These are phyloP conservation scores for Pogonomyrmex californicus DNA, from an alignment of 1,140 invertebrate species.

Conservation along the genomic window DNA sequence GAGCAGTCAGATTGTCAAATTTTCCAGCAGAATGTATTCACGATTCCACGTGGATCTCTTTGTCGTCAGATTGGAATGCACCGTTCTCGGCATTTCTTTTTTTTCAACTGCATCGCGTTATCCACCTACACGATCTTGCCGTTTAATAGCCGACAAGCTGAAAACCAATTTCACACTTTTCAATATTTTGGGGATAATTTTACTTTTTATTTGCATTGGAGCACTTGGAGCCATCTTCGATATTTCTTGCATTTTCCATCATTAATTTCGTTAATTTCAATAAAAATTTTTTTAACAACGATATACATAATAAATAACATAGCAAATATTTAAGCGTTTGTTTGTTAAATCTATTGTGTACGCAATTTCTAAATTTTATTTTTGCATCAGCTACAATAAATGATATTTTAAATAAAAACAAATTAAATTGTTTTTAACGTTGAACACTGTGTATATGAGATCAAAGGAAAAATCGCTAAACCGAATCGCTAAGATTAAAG, in stretches of 20 bases:
- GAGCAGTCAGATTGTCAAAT: not conserved
- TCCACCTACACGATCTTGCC: conserved; percentile 17
- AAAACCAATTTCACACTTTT: conserved; percentile 33
- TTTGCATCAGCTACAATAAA: not conserved
- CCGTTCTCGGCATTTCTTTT: conserved; percentile 4
- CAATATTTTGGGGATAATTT: conserved; percentile 19
- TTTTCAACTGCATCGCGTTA: conserved; percentile 15
- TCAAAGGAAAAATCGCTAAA: not conserved
- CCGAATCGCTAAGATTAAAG: conserved; percentile 7
- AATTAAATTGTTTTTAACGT: not conserved
- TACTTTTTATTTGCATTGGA: not conserved
- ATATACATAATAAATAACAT: not conserved
- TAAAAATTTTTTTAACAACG: not conserved
- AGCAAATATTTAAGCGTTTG: not conserved
- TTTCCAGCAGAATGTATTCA: not conserved
- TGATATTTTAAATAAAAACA: conserved; percentile 2
- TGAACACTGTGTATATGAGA: not conserved
- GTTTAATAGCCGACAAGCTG: conserved; percentile 24
- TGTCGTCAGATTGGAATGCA: conserved; percentile 7
- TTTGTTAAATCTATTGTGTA: not conserved
- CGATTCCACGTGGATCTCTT: not conserved
- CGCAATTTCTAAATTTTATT: not conserved
- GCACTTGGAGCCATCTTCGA: conserved; percentile 45
- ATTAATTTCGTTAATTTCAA: not conserved
- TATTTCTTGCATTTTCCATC: not conserved